A percentile compares a stretch with the other conserved stretches of the same genome.
phyloP scores from a whole-genome alignment of 1,140 invertebrate genomes.

The Dreissena rostriformis region DNA sequence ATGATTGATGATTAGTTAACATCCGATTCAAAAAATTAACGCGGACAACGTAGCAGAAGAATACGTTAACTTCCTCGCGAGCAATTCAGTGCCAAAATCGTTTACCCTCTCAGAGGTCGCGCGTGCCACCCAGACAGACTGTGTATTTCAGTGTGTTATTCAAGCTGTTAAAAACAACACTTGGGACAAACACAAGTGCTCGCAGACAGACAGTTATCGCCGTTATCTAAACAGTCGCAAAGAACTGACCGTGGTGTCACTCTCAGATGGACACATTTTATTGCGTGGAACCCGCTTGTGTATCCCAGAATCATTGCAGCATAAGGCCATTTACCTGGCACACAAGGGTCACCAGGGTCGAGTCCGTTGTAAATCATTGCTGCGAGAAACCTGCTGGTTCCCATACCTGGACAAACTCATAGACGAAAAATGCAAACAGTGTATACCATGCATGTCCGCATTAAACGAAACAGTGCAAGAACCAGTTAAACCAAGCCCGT shows the following conservation, averaged over 20 bases:
- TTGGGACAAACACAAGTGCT: background rate
- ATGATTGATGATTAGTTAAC: no score
- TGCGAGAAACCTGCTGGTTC: constrained; percentile 27
- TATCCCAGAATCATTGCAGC: background rate
- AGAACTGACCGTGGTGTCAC: no score
- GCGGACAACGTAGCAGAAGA: no score
- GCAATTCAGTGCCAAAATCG: background rate
- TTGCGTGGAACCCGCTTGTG: no score
- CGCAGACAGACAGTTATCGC: no score
- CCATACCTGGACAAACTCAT: constrained; percentile 5
- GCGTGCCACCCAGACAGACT: background rate
- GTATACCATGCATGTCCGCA: constrained; percentile 18
- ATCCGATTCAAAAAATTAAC: background rate
- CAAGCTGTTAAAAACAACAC: background rate
- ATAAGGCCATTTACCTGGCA: background rate
- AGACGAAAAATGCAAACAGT: constrained; percentile 6
- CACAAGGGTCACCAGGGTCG: background rate
- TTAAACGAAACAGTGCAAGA: background rate
- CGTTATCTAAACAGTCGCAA: no score
- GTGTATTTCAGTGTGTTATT: constrained; percentile 1
- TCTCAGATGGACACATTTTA: no score
- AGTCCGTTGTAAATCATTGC: constrained; percentile 27
- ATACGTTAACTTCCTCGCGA: no score
- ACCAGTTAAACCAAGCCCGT: background rate
- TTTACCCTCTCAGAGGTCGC: background rate